phyloP scores from a whole-genome alignment of 2,797 vertebrate species.

The Glossophaga mutica region DNA sequence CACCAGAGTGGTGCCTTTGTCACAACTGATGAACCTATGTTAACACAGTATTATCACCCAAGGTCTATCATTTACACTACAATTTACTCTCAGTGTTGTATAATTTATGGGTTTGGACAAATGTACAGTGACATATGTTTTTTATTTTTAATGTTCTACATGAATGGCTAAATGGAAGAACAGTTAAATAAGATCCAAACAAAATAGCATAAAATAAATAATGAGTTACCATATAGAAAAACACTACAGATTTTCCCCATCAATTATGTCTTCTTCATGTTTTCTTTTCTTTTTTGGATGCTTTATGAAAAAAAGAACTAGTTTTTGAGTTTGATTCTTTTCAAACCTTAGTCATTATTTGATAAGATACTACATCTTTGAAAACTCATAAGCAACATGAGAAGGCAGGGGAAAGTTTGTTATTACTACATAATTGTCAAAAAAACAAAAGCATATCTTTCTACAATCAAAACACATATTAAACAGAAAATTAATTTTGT shows the following conservation, averaged over 20 bases:
- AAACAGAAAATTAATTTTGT: constrained; percentile 31
- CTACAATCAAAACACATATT: neutral
- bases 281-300: neutral
- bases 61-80: neutral
- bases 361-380: neutral
- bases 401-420: neutral
- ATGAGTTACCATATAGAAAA: neutral
- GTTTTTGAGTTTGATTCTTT: neutral
- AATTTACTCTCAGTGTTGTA: neutral
- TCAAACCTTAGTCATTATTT: neutral
- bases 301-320: neutral
- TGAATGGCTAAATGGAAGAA: neutral
- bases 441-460: neutral
- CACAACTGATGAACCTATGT: neutral
- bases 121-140: neutral
- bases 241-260: neutral
- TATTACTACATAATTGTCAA: neutral
- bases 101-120: neutral
- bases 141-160: neutral
- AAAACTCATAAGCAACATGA: neutral
- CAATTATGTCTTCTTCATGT: neutral
- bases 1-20: neutral
- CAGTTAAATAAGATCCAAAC: neutral
- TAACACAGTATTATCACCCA: neutral
- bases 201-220: neutral